phyloP scores from a whole-genome alignment of 2,113 vertebrate genomes.

The Campylomormyrus numenius region DNA sequence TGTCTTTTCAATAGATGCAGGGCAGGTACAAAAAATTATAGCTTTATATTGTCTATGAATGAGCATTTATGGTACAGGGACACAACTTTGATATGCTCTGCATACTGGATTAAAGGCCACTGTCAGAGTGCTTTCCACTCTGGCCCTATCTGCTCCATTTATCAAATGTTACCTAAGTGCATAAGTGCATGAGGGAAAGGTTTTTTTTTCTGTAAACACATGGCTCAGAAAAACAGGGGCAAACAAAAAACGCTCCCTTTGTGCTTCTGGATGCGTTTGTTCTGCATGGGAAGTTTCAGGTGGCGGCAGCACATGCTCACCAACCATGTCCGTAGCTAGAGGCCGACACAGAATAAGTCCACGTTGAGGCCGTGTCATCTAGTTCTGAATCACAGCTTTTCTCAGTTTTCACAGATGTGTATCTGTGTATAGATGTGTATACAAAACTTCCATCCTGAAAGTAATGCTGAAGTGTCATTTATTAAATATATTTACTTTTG shows the following conservation, averaged over 20 bases:
- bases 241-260: background rate
- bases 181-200: background rate
- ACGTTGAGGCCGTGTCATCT: background rate
- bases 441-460: background rate
- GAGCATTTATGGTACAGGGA: background rate
- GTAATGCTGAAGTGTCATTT: background rate
- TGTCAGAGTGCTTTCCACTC: background rate
- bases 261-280: background rate
- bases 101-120: background rate
- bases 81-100: background rate
- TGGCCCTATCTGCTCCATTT: background rate
- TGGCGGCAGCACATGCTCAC: background rate
- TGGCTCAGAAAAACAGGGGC: background rate
- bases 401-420: background rate
- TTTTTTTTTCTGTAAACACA: background rate
- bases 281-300: background rate
- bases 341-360: background rate
- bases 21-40: background rate
- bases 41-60: background rate
- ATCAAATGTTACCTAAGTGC: conserved; percentile 5
- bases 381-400: background rate
- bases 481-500: background rate
- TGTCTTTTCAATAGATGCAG: background rate
- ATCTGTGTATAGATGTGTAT: no score
- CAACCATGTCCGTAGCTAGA: background rate